Evolutionary conservation across 2,888 invertebrate genomes (phyloP).

Genomic region (Hyposoter dolosus): DNA sequence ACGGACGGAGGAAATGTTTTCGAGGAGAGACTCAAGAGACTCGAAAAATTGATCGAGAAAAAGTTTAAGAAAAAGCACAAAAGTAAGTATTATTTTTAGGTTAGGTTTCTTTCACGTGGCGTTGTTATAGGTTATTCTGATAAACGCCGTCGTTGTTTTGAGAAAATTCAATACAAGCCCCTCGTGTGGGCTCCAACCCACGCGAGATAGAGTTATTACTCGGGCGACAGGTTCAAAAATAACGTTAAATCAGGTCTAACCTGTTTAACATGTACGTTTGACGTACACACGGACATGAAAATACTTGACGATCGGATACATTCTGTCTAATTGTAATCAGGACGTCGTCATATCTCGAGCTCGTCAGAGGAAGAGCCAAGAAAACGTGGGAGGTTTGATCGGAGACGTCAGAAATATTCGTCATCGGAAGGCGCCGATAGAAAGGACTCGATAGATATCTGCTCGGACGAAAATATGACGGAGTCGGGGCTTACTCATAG

Average conservation of each 20-base stretch:
- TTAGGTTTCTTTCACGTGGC: neutral
- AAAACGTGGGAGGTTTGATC: constrained; percentile 17
- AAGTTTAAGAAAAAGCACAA: constrained; percentile 28
- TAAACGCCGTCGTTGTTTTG: constrained; percentile 18
- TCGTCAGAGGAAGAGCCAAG: constrained; percentile 30
- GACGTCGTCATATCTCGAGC: constrained; percentile 25
- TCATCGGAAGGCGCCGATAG: constrained; percentile 22
- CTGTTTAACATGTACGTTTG: constrained; percentile 43
- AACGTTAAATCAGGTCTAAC: constrained; percentile 35
- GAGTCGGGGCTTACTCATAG: neutral
- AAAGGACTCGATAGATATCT: neutral
- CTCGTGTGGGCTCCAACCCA: constrained; percentile 44
- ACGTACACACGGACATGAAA: constrained; percentile 24
- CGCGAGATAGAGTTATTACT: constrained; percentile 44
- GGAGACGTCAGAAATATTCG: constrained; percentile 14
- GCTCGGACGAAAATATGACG: neutral
- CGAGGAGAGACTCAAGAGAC: constrained; percentile 16
- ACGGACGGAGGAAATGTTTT: constrained; percentile 20
- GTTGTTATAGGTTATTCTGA: constrained; percentile 14
- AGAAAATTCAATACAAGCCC: constrained; percentile 14
- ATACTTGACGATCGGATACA: neutral
- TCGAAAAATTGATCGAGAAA: constrained; percentile 22
- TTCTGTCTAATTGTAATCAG: constrained; percentile 19
- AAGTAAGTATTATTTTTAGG: constrained; percentile 11
- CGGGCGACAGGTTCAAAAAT: constrained; percentile 14